Conservation (phyloP, 2,113 vertebrate genomes). For the Silurus glanis region DNA sequence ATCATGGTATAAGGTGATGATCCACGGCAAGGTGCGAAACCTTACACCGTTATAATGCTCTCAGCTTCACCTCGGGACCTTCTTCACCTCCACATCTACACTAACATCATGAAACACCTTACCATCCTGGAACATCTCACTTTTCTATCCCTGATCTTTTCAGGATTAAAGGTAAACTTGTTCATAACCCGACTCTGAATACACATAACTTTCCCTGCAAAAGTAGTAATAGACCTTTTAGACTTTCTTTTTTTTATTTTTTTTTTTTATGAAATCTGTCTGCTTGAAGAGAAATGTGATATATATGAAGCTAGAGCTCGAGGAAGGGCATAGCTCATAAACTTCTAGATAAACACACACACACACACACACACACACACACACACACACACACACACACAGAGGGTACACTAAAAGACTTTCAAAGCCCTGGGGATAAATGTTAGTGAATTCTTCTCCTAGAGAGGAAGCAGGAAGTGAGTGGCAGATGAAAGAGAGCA, state of each 20-base stretch:
- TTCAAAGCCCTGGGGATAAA: conserved; percentile 2
- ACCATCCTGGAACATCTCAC: too few relatives aligned
- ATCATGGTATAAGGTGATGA: too few relatives aligned
- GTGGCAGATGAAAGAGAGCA: conserved; percentile 1
- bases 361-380: neutral
- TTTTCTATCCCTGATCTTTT: neutral
- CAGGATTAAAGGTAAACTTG: neutral
- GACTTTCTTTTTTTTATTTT: too few relatives aligned
- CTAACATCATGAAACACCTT: too few relatives aligned
- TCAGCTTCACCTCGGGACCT: too few relatives aligned
- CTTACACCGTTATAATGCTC: too few relatives aligned
- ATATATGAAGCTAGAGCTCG: neutral
- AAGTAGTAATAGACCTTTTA: neutral
- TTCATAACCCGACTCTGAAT: neutral
- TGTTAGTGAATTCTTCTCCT: neutral
- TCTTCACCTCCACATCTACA: too few relatives aligned
- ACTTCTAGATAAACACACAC: neutral
- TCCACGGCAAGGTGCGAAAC: too few relatives aligned
- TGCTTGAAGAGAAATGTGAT: neutral
- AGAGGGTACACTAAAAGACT: neutral
- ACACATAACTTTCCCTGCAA: neutral
- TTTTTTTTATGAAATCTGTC: neutral
- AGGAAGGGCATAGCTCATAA: neutral
- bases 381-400: neutral
- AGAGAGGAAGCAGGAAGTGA: neutral